Evolutionary conservation across 2,888 invertebrate genomes (phyloP), one percentile per base, ranked within the genome.

Genomic region (Athetis lepigone): DNA sequence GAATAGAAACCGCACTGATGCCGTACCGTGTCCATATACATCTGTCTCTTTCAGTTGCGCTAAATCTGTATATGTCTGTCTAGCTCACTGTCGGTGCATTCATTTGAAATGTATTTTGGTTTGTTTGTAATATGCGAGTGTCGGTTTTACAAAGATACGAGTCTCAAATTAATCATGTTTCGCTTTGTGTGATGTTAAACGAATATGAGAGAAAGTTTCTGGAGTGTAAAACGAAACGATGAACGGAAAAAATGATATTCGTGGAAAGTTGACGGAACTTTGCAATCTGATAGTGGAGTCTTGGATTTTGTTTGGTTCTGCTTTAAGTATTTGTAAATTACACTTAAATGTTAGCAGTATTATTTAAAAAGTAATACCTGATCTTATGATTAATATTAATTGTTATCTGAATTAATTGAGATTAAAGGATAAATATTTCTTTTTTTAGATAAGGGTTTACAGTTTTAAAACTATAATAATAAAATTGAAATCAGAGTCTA

Each of bases 1-100:
- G 77, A 78, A 80, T 76, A 60, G 72, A 80, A 82, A 84, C 86
- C 87, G 56, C 83, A 82, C 80, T 75, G 73, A 82, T 84, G 82
- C 79, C 73, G 73, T 69, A 57, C 58, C 68, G 21, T 63, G 74
- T 61, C 67, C 60, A 39, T 74, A 58, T 68, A 78, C 69, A 80
- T 69, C 67, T 76, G 47, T 68, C 77, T 49, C 59, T 45, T 62
- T 76, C 66, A 42, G 18, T 4, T 33, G 2, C 36, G 7, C 9
- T 23, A 50, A 2, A 33, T 50, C 19, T 19, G 21, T 36, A 59
- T 70, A 64, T 37, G 36, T 59, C 62, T 67, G 29, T 68, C 69
- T 49, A 62, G 33, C 51, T 75, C 49, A 33, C 50, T 33, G 62
- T 36, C 21, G 19, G 69, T 78, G 79, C 79, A 78, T 76, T 71